Base-by-base conservation (phyloP, 2,113 vertebrate genomes). In the Anser brachyrhynchus region DNA sequence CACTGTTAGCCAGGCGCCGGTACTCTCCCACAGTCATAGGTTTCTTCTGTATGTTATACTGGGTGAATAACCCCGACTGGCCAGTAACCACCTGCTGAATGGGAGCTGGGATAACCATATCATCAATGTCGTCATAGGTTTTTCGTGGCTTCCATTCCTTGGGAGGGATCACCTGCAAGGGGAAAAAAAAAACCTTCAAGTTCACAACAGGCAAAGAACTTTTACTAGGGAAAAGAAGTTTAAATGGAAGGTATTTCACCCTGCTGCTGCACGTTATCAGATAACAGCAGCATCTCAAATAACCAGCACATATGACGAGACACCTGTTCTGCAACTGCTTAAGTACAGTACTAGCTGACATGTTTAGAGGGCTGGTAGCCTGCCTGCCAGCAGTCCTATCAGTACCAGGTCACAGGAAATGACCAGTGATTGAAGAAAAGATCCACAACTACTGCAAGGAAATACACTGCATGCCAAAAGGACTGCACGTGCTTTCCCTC, bases 1-100 rank as follows among this genome's bases (percentile, higher is more conserved):
- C 98, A 0, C 98, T 98, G 59, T 98, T 98, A 74, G 98, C 98
- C 93, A 98, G 91, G 22, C 97, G 98, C 4, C 98, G 97, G 88
- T 98, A 98, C 31, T 98, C 98, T 28, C 98, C 98, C 22, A 98
- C 98, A 0, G 98, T 98, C 98, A 98, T 98, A 19, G 98, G 97
- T 61, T 98, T 98, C 98, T 98, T 98, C 98, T 98, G 98, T 85
- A 98, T 98, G 54, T 98, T 98, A 58, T 98, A 98, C 95, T 98
- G 98, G 9, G 98, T 98, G 95, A 98, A 98, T 10, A 98, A 93
- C 7, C 98, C 98, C 0, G 98, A 98, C 94, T 98, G 98, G 2
- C 98, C 98, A 0, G 98, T 98, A 35, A 98, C 98, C 90, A 98
- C 98, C 92, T 98, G 98, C 93, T 98, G 98, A 89, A 98, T 98